A percentile compares a stretch with the other conserved stretches of the same genome.
phyloP scores from a whole-genome alignment of 2,888 invertebrate species.

The Monoplex corrugatus region DNA sequence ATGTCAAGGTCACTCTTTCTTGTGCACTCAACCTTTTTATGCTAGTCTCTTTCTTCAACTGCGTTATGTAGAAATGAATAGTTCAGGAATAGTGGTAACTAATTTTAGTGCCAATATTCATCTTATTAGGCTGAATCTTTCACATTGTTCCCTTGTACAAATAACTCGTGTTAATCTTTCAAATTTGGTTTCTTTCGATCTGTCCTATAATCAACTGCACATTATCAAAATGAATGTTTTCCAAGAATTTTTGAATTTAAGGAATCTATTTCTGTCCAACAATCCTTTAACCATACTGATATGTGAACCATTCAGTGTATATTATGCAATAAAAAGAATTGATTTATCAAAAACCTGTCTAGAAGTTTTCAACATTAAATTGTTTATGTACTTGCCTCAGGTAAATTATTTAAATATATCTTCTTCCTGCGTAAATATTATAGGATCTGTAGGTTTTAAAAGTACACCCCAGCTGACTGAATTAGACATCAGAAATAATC shows the following conservation, averaged over 20 bases:
- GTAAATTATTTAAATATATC: background rate
- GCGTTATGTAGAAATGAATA: background rate
- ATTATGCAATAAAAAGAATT: background rate
- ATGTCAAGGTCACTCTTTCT: conserved; percentile 39
- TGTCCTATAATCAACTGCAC: background rate
- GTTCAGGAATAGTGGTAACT: background rate
- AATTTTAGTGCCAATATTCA: background rate
- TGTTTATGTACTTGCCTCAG: background rate
- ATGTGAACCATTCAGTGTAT: background rate
- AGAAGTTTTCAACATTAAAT: background rate
- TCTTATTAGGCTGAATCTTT: background rate
- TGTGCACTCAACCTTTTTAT: background rate
- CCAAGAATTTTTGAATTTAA: background rate
- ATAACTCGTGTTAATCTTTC: background rate
- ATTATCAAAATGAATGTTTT: background rate
- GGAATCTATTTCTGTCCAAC: background rate
- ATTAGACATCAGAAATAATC: background rate
- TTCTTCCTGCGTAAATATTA: background rate
- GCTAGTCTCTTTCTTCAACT: background rate
- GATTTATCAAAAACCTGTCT: background rate
- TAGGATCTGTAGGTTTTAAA: background rate
- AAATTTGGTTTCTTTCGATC: background rate
- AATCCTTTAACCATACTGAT: background rate
- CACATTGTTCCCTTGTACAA: background rate
- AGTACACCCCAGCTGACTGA: background rate